Base-by-base conservation (phyloP, 64 coral and sea anemone genomes). In the Acropora tenuis region DNA sequence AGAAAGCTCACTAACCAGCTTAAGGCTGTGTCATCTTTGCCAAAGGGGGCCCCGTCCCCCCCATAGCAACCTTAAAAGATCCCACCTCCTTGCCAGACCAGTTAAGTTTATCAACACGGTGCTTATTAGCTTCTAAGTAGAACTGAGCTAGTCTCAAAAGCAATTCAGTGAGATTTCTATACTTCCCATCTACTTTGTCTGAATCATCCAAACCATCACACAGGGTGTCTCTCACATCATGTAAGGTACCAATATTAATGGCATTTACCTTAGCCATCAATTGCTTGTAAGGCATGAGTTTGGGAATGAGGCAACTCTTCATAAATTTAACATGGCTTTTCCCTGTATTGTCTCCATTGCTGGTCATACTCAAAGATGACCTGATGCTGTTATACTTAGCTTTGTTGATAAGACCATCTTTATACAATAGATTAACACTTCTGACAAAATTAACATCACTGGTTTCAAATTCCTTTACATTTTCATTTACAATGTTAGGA, bases 151-250 rank as follows among this genome's bases (percentile, higher is more conserved):
- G 60, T 69, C 45, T 78, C 52, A 80, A 77, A 6, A 93, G 83
- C 48, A 80, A 19, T 72, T 88, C 83, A 75, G 41, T 75, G 17
- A 92, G 81, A 86, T 84, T 81, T 77, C 69, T 92, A 18, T 77
- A 92, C 61, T 80, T 80, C 4, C 86, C 84, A 88, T 93, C 92
- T 48, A 94, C 92, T 55, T 94, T 82, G 15, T 83, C 63, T 20
- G 6, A 43, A 84, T 89, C 87, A 20, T 20, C 50, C 52, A 94
- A 50, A 72, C 82, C 87, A 89, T 43, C 48, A 75, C 87, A 94
- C 12, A 94, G 42, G 12, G 76, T 88, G 68, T 93, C 75, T 78
- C 73, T 94, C 49, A 89, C 92, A 93, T 93, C 91, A 82, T 94
- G 43, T 40, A 94, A 74, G 19, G 17, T 83, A 2, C 86, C 86